phyloP scores from a whole-genome alignment of 2,888 invertebrate genomes.

The Epirrhoe alternata region DNA sequence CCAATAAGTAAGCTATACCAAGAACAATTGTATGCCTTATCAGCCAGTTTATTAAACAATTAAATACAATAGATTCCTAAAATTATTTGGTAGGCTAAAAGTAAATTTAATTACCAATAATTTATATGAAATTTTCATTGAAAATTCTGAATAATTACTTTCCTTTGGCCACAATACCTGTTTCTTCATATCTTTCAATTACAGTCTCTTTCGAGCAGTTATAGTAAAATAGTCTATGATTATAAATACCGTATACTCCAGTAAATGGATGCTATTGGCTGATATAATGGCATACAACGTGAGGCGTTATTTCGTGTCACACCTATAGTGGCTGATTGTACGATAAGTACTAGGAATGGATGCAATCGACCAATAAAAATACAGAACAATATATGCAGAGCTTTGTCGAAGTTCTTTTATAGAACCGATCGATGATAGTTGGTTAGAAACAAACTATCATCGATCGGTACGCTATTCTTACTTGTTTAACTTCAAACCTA shows the following conservation, averaged over 20 bases:
- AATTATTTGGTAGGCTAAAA: not conserved
- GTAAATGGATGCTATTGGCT: slow-evolving; percentile 9
- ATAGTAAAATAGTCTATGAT: not conserved
- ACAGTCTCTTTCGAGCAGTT: slow-evolving; percentile 4
- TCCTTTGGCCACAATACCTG: not conserved
- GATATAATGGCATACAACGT: not conserved
- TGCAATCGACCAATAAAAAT: slow-evolving; percentile 17
- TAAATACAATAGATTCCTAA: not conserved
- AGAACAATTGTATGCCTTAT: no score
- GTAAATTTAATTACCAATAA: not conserved
- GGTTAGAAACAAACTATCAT: not conserved
- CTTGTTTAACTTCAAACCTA: no score
- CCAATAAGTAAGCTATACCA: no score
- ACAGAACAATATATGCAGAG: slow-evolving; percentile 3
- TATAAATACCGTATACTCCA: not conserved
- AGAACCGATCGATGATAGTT: slow-evolving; percentile 10
- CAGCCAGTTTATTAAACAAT: not conserved
- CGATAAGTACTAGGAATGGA: slow-evolving; percentile 8
- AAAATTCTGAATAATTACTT: not conserved
- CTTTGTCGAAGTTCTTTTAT: slow-evolving; percentile 12
- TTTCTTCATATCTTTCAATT: not conserved
- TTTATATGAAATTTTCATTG: not conserved
- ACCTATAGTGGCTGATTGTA: slow-evolving; percentile 1
- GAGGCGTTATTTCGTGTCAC: slow-evolving; percentile 6
- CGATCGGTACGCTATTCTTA: no score